Conservation (phyloP, 30 jellyfish, hydroid and myxozoan genomes). For the Chrysaora quinquecirrha region DNA sequence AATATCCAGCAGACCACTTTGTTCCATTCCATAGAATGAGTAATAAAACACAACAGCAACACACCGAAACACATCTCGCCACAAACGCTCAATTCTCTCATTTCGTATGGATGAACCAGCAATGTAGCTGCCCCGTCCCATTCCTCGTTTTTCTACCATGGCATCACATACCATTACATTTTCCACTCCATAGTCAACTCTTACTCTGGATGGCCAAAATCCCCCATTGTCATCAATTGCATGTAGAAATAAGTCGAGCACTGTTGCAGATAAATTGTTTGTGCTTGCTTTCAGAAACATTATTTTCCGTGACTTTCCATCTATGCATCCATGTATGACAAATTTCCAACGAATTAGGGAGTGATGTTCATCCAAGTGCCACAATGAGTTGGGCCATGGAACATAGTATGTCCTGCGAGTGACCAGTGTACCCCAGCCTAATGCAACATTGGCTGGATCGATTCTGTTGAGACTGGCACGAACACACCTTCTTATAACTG, state of each 20-base stretch:
- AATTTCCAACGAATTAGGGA: slow-evolving; percentile 49
- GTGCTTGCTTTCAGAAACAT: slow-evolving; percentile 29
- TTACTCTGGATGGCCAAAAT: slow-evolving; percentile 50
- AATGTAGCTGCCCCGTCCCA: slow-evolving; percentile 41
- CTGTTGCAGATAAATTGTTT: slow-evolving; percentile 28
- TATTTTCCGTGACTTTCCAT: slow-evolving; percentile 44
- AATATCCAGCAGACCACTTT: neutral
- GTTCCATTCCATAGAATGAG: slow-evolving; percentile 18
- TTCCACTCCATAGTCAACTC: slow-evolving; percentile 60
- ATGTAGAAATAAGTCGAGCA: neutral
- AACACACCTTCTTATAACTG: slow-evolving; percentile 23
- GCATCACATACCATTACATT: slow-evolving; percentile 52
- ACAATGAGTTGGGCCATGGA: slow-evolving; percentile 46
- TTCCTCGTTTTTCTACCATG: slow-evolving; percentile 34
- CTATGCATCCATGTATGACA: slow-evolving; percentile 56
- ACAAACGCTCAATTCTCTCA: slow-evolving; percentile 17
- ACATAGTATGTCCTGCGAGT: slow-evolving; percentile 29
- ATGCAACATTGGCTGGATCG: slow-evolving; percentile 24
- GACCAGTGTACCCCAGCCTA: slow-evolving; percentile 33
- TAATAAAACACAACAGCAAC: slow-evolving; percentile 16
- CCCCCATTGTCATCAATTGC: slow-evolving; percentile 12
- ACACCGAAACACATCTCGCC: slow-evolving; percentile 47
- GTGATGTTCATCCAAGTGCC: slow-evolving; percentile 62
- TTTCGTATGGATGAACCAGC: slow-evolving; percentile 35
- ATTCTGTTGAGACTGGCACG: neutral